Percentiles rank a stretch among this genome's conserved stretches.
phyloP scores from a whole-genome alignment of 2,888 invertebrate genomes.

The Leuctra nigra region DNA sequence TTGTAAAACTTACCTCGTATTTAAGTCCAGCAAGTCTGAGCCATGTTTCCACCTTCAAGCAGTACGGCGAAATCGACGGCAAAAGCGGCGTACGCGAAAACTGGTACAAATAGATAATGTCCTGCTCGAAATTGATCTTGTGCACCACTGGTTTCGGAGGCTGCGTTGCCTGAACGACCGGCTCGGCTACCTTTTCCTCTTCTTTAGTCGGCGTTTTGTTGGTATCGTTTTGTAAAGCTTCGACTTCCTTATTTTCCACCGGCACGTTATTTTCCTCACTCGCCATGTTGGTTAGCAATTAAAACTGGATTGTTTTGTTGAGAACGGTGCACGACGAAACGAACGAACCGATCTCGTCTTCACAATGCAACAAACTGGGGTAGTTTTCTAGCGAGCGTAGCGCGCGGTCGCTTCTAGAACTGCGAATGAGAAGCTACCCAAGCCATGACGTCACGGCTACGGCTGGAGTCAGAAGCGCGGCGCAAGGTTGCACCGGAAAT shows the following conservation, averaged over 20 bases:
- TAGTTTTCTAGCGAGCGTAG: not conserved
- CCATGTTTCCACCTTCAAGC: conserved; percentile 95
- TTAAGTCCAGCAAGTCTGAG: conserved; percentile 83
- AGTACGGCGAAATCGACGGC: conserved; percentile 87
- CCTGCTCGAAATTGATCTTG: conserved; percentile 84
- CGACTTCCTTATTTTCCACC: conserved; percentile 50
- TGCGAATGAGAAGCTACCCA: conserved; percentile 17
- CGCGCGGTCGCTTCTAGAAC: conserved; percentile 14
- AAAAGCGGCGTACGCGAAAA: conserved; percentile 84
- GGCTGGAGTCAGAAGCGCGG: conserved; percentile 15
- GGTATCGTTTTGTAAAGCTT: conserved; percentile 44
- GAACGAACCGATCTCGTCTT: not conserved
- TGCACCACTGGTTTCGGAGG: conserved; percentile 73
- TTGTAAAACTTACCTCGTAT: conserved; percentile 72
- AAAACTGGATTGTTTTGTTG: conserved; percentile 1
- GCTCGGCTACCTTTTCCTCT: conserved; percentile 37
- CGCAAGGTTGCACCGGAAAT: conserved; percentile 10
- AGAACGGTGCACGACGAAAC: not conserved
- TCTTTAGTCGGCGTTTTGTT: conserved; percentile 40
- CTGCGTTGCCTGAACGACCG: conserved; percentile 51
- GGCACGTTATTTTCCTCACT: conserved; percentile 68
- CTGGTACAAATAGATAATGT: conserved; percentile 89
- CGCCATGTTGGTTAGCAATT: conserved; percentile 56
- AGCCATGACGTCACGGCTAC: conserved; percentile 22
- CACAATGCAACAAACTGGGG: conserved; percentile 8